Evolutionary conservation across 2,888 invertebrate genomes (phyloP), one percentile per base, ranked within the genome.

Genomic region (Rutpela maculata): DNA sequence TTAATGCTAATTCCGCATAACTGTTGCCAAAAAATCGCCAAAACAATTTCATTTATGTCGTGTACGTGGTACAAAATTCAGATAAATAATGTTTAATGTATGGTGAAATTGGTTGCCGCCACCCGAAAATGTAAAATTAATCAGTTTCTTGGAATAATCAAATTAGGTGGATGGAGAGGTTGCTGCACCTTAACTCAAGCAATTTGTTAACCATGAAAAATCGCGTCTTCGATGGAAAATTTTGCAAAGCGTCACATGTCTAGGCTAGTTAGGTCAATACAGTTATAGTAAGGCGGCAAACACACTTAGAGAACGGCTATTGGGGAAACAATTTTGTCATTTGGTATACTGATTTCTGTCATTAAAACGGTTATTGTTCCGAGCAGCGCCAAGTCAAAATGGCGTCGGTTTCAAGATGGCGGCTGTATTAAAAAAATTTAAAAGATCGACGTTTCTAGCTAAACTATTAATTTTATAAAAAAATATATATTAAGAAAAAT

Each of bases 1-100:
- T 19, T 43, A 17, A 19, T 12, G 19, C 65, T 31, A 65, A 65
- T 65, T 65, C 65, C 65, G 43, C 43, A 18, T 65, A 43, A 38
- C 15, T 10, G 38, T 17, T 65, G 65, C 65, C 65, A 65, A 65
- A 65, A 65, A 38, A 38, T 38, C 15, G 15, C 26, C 17, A 26
- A 31, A 17, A 35, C 17, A 43, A 65, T 18, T 43, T 38, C 65
- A 12, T 38, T 43, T 38, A 19, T 15, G 15, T 19, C 31, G 60
- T 5, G 60, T 62, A 62, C n/a, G 11, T 26, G 19, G 22, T 60
- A 12, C 9, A 2, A 43, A 11, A 43, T 50, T 50, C 15, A 50
- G 50, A 50, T 17, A 31, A 26, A 31, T 60, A 26, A 60, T 62
- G 22, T 59, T 59, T 59, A 50, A 50, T 50, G 50, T n/a, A n/a